These are phyloP conservation scores for Pyrgus malvae DNA, from an alignment of 2,888 invertebrate species.

Conservation along the genomic window DNA sequence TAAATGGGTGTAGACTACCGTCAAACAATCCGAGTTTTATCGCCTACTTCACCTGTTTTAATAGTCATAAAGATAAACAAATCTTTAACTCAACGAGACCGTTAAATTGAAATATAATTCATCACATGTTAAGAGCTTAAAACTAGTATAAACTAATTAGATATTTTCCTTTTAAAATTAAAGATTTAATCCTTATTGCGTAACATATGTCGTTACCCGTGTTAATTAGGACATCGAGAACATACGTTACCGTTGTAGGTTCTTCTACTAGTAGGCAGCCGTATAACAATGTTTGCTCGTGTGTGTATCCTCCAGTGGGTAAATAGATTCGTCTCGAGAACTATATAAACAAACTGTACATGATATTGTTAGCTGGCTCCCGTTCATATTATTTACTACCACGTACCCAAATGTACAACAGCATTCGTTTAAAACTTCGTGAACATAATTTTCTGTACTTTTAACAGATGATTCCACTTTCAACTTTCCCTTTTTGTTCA, in stretches of 20 bases:
- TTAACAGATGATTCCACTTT: slow-evolving; percentile 14
- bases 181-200: neutral
- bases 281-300: neutral
- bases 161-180: neutral
- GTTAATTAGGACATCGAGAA: neutral
- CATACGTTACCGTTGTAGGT: neutral
- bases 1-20: too few relatives aligned
- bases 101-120: too few relatives aligned
- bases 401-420: neutral
- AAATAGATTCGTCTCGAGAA: neutral
- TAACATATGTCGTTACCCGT: neutral
- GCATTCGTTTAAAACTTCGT: slow-evolving; percentile 3
- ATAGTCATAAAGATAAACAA: too few relatives aligned
- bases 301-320: neutral
- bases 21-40: too few relatives aligned
- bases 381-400: neutral
- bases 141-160: too few relatives aligned
- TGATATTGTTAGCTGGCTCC: neutral
- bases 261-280: neutral
- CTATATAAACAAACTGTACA: neutral
- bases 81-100: too few relatives aligned
- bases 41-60: too few relatives aligned
- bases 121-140: too few relatives aligned
- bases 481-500: slow-evolving; percentile 17
- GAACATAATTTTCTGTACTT: slow-evolving; percentile 8